A percentile compares a stretch with the other conserved stretches of the same genome.
Evolutionary conservation across 2,113 vertebrate genomes (phyloP).

Genomic region (Pagrus major): DNA sequence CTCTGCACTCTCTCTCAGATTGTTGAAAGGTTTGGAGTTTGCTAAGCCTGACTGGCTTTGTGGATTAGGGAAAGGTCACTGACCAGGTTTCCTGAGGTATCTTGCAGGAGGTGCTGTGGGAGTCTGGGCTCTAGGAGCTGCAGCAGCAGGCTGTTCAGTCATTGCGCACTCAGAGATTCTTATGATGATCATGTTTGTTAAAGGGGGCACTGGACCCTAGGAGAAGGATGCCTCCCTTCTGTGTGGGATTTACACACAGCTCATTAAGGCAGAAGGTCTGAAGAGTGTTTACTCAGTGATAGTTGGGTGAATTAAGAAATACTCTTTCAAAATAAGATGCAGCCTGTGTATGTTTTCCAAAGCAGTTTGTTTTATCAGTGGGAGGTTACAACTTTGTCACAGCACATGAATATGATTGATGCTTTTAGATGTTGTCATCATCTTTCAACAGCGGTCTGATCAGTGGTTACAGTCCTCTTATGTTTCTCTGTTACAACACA

Average conservation of each 20-base stretch:
- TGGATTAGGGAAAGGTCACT: slow-evolving; percentile 43
- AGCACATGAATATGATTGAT: slow-evolving; percentile 10
- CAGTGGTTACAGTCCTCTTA: slow-evolving; percentile 3
- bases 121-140: slow-evolving; percentile 17
- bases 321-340: not conserved
- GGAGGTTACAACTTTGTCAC: not conserved
- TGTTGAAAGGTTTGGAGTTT: slow-evolving; percentile 5
- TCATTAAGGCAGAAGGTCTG: slow-evolving; percentile 34
- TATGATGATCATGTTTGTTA: slow-evolving; percentile 21
- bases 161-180: slow-evolving; percentile 5
- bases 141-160: slow-evolving; percentile 8
- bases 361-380: not conserved
- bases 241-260: slow-evolving; percentile 28
- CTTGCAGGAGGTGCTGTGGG: slow-evolving; percentile 2
- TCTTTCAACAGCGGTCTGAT: slow-evolving; percentile 7
- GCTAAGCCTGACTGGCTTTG: slow-evolving; percentile 1
- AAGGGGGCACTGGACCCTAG: slow-evolving; percentile 16
- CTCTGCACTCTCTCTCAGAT: not conserved
- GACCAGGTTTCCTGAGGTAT: slow-evolving; percentile 11
- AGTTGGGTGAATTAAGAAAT: not conserved
- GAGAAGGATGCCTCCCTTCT: slow-evolving; percentile 15
- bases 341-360: not conserved
- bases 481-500: slow-evolving; percentile 18
- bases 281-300: slow-evolving; percentile 10
- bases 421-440: not conserved